Evolutionary conservation across 2,797 vertebrate species (phyloP), one percentile per base, ranked within the genome.

Genomic region (Bovichtus variegatus): DNA sequence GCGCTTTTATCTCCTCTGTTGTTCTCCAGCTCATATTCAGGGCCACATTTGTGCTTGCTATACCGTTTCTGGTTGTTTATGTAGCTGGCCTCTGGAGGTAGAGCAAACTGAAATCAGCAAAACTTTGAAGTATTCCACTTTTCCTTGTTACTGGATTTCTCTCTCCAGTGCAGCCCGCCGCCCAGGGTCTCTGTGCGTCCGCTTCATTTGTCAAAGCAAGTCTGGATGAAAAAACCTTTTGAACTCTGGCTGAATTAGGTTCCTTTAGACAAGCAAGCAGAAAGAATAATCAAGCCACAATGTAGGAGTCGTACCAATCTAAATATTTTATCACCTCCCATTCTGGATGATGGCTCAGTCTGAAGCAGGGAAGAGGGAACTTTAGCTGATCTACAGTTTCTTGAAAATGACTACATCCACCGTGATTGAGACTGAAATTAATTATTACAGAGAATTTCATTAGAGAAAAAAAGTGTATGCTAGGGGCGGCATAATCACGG

Each of bases 301-400:
- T 25, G 53, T 27, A 64, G 65, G 74, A 82, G 68, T 75, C 34
- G 11, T 57, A 83, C 81, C 75, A 74, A 72, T 84, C 60, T 76
- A 87, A 93, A 92, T 91, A 91, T 92, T 92, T 89, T 54, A 80
- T 78, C 71, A 73, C 81, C 67, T 78, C 64, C 58, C 9, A 63
- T 47, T 81, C 58, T 66, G 63, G 13, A 61, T 67, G 74, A 76
- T 43, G 64, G 60, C 50, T 77, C 57, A 74, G 74, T 80, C 59
- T 61, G 40, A 72, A 44, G 55, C 36, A 21, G 25, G 44, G 18
- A 84, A 67, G 31, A 44, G 46, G 55, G 62, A 76, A 55, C 58
- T 61, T 75, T 47, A 65, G 31, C 66, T 78, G 25, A 51, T 40
- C 41, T 63, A 46, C 49, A 25, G 27, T 75, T 83, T 68, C 31